These are phyloP conservation scores for Musca domestica DNA, from an alignment of 1,140 invertebrate species.

Conservation along the genomic window DNA sequence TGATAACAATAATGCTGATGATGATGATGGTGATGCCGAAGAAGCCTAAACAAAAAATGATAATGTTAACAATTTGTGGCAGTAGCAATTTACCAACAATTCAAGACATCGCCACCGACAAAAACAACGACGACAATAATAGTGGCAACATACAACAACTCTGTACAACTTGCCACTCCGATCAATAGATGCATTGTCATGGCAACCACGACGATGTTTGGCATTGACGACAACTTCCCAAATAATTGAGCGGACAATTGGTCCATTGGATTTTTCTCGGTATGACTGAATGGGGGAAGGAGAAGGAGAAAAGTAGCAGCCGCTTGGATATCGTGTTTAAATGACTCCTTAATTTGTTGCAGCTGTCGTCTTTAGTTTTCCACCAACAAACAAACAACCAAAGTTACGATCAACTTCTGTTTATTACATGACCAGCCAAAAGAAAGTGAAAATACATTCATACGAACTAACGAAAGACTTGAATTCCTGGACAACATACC, in stretches of 20 bases:
- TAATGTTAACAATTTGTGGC: slow-evolving; percentile 19
- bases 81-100: slow-evolving; percentile 4
- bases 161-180: too few species aligned
- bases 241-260: background rate
- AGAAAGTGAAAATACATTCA: slow-evolving; percentile 4
- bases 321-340: background rate
- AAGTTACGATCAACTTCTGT: background rate
- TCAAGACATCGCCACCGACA: background rate
- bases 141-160: too few species aligned
- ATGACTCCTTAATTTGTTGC: slow-evolving; percentile 9
- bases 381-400: too few species aligned
- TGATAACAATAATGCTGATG: too few species aligned
- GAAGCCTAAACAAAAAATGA: background rate
- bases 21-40: too few species aligned
- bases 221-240: background rate
- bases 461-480: too few species aligned
- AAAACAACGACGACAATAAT: background rate
- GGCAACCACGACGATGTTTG: background rate
- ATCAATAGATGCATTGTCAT: slow-evolving; percentile 1
- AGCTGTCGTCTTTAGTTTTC: background rate
- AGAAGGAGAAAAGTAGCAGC: background rate
- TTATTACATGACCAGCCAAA: slow-evolving; percentile 13
- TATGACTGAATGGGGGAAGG: background rate
- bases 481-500: too few species aligned
- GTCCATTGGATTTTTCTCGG: too few species aligned